phyloP scores from a whole-genome alignment of 2,113 vertebrate species.

The Apus apus region DNA sequence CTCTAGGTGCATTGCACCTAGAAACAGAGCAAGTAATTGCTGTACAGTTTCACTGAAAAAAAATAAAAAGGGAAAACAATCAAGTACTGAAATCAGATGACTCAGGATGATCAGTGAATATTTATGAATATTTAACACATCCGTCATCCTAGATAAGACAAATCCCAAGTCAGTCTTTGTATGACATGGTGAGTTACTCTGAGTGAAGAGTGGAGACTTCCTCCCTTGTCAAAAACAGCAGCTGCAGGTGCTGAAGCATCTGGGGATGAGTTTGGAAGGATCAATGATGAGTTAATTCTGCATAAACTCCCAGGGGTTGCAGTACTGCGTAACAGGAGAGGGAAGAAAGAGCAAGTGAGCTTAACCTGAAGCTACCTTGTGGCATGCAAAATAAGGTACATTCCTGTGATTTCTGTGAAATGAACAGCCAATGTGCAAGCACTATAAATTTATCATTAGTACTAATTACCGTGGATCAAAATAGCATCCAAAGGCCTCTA shows the following conservation, averaged over 20 bases:
- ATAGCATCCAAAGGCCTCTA: background rate
- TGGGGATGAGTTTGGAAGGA: background rate
- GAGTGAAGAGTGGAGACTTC: background rate
- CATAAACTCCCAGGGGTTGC: background rate
- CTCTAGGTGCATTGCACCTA: background rate
- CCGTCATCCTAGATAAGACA: background rate
- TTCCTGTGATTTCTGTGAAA: background rate
- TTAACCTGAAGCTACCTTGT: background rate
- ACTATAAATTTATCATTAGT: background rate
- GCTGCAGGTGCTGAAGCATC: background rate
- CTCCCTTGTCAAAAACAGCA: background rate
- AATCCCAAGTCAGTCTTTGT: background rate
- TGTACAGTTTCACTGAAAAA: background rate
- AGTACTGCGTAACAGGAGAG: background rate
- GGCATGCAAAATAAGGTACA: background rate
- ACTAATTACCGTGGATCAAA: background rate
- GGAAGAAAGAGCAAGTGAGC: background rate
- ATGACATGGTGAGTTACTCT: background rate
- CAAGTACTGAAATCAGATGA: background rate
- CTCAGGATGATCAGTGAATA: background rate
- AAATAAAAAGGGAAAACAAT: background rate
- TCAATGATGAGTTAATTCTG: background rate
- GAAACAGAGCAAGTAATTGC: background rate
- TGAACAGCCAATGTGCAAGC: background rate
- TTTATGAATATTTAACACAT: conserved; percentile 24